Conservation (phyloP, 2,888 invertebrate genomes). For the Chironomus riparius region DNA sequence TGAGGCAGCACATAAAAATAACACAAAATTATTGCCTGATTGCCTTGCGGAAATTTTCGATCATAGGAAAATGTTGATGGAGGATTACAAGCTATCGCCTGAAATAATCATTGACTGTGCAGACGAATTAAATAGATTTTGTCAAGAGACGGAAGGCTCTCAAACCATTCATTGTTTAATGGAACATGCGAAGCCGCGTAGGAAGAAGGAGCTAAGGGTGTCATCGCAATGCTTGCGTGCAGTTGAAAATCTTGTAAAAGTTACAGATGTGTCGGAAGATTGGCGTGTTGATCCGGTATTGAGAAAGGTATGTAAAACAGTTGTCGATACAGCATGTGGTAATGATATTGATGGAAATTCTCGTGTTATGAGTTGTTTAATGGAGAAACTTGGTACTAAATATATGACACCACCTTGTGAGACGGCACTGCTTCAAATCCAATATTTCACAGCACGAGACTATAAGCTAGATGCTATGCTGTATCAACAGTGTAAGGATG, state of each 20-base stretch:
- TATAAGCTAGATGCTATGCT: slow-evolving; percentile 86
- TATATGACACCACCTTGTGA: slow-evolving; percentile 86
- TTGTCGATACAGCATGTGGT: slow-evolving; percentile 72
- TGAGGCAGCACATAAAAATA: slow-evolving; percentile 65
- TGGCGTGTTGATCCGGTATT: slow-evolving; percentile 91
- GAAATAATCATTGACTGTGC: slow-evolving; percentile 84
- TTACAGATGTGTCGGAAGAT: slow-evolving; percentile 88
- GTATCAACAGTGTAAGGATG: slow-evolving; percentile 69
- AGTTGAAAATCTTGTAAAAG: slow-evolving; percentile 69
- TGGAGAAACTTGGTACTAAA: slow-evolving; percentile 79
- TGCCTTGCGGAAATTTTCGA: slow-evolving; percentile 85
- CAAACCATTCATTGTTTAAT: slow-evolving; percentile 93
- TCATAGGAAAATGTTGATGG: slow-evolving; percentile 83
- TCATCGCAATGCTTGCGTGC: slow-evolving; percentile 64
- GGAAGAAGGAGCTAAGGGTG: slow-evolving; percentile 54
- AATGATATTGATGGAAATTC: slow-evolving; percentile 63
- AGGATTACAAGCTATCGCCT: slow-evolving; percentile 87
- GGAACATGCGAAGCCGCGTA: slow-evolving; percentile 66
- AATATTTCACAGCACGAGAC: slow-evolving; percentile 93
- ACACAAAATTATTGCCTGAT: slow-evolving; percentile 61
- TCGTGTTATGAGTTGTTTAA: slow-evolving; percentile 82
- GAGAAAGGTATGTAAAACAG: slow-evolving; percentile 73
- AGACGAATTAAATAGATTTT: slow-evolving; percentile 69
- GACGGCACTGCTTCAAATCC: slow-evolving; percentile 84
- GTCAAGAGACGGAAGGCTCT: slow-evolving; percentile 65